Evolutionary conservation across 2,113 vertebrate species (phyloP).

Genomic region (Rhinolophus ferrumequinum): DNA sequence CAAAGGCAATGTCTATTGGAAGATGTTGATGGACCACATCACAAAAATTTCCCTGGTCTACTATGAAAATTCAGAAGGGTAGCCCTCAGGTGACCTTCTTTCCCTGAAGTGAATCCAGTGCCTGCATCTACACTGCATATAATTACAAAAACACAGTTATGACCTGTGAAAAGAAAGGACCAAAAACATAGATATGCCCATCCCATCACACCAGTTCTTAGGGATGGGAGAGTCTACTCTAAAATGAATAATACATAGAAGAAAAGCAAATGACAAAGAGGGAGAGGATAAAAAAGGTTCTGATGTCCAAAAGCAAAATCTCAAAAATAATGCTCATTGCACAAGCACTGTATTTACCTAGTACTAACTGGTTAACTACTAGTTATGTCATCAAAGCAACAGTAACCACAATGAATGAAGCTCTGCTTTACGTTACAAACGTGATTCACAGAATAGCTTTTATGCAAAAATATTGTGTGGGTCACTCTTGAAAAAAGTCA

Average conservation of each 20-base stretch:
- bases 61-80: constrained; percentile 35
- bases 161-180: constrained; percentile 32
- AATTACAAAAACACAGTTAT: constrained; percentile 25
- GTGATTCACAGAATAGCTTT: neutral
- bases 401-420: constrained; percentile 18
- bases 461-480: neutral
- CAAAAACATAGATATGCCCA: neutral
- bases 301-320: neutral
- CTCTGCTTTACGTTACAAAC: neutral
- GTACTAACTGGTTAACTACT: neutral
- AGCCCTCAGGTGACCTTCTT: constrained; percentile 14
- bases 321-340: constrained; percentile 5
- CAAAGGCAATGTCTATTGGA: neutral
- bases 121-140: neutral
- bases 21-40: neutral
- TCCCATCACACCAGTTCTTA: neutral
- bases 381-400: constrained; percentile 42
- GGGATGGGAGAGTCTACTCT: neutral
- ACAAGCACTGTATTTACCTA: constrained; percentile 4
- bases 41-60: constrained; percentile 6
- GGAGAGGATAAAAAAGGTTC: neutral
- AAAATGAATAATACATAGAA: constrained; percentile 9
- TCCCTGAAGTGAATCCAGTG: neutral
- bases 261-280: neutral
- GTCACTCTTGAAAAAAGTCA: constrained; percentile 29